Conservation (phyloP, 2,888 invertebrate species). For the Patella ulyssiponensis region DNA sequence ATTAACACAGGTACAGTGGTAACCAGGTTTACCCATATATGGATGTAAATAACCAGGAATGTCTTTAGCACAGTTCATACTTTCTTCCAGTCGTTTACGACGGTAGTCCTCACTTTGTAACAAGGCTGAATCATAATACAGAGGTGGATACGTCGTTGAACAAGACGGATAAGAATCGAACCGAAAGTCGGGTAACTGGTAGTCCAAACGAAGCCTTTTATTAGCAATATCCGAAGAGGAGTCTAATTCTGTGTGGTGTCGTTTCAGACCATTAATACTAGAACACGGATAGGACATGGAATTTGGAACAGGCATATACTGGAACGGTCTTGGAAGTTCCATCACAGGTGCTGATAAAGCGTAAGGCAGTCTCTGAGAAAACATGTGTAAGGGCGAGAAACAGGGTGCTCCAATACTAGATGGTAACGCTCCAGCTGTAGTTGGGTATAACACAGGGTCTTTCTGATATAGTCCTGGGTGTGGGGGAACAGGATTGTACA, state of each 20-base stretch:
- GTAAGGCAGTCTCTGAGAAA: conserved; percentile 28
- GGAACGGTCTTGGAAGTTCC: conserved; percentile 33
- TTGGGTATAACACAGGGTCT: conserved; percentile 34
- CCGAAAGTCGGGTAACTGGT: conserved; percentile 14
- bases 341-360: conserved; percentile 27
- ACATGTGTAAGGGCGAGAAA: conserved; percentile 29
- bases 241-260: conserved; percentile 34
- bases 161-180: conserved; percentile 19
- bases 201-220: conserved; percentile 34
- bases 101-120: conserved; percentile 15
- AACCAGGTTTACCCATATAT: not conserved
- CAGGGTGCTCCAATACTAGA: conserved; percentile 23
- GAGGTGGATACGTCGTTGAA: conserved; percentile 17
- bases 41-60: not conserved
- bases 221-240: conserved; percentile 31
- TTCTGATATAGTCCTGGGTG: conserved; percentile 28
- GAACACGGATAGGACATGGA: conserved; percentile 21
- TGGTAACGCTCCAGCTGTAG: conserved; percentile 30
- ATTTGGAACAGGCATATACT: conserved; percentile 14
- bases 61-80: conserved; percentile 2
- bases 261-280: conserved; percentile 26
- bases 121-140: conserved; percentile 15
- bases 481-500: conserved; percentile 22
- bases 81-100: conserved; percentile 18
- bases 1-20: conserved; percentile 41